Conservation (phyloP, 2,888 invertebrate genomes). For the Dromius quadrimaculatus region DNA sequence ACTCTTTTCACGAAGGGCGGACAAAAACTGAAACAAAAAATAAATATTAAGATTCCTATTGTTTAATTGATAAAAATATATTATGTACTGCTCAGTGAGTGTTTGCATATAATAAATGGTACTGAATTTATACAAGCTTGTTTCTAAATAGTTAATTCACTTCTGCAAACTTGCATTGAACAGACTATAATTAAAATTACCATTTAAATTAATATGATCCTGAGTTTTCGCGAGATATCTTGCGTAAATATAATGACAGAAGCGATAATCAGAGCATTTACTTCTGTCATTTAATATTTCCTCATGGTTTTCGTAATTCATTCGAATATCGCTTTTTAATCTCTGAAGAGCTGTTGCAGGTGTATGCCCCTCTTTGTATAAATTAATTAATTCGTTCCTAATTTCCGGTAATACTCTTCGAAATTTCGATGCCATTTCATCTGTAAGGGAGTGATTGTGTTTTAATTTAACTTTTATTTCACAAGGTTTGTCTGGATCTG, state of each 20-base stretch:
- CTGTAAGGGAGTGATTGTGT: constrained; percentile 45
- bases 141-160: no score
- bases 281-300: constrained; percentile 49
- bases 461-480: constrained; percentile 33
- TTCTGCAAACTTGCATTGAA: no score
- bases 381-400: constrained; percentile 39
- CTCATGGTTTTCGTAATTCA: constrained; percentile 47
- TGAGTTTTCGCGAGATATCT: constrained; percentile 5
- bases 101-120: no score
- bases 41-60: no score
- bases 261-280: constrained; percentile 50
- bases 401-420: constrained; percentile 44
- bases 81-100: no score
- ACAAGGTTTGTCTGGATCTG: constrained; percentile 47
- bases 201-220: constrained; percentile 15
- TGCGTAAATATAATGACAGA: constrained; percentile 50
- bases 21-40: constrained; percentile 18
- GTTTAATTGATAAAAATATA: no score
- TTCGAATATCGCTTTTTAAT: constrained; percentile 49
- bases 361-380: constrained; percentile 48
- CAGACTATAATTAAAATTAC: constrained; percentile 27
- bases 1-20: constrained; percentile 35
- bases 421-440: constrained; percentile 31
- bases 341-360: constrained; percentile 51
- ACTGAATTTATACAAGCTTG: no score